Evolutionary conservation across 2,797 vertebrate species (phyloP).

Genomic region (Ibycter americanus): DNA sequence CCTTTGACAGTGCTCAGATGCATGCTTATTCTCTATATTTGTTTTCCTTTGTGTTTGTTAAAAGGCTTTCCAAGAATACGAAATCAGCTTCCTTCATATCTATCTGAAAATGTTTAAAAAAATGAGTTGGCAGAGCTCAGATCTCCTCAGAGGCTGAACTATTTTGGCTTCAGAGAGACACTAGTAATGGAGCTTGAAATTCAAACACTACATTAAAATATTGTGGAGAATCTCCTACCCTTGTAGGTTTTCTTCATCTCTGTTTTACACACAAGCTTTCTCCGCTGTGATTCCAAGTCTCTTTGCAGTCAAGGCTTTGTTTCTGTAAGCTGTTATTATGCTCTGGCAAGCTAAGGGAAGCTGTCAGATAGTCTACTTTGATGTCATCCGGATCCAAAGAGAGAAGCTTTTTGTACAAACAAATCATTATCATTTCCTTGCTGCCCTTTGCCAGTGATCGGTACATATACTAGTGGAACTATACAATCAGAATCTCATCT

Average conservation of each 20-base stretch:
- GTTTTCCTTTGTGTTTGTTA: neutral
- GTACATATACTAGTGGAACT: neutral
- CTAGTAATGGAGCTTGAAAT: neutral
- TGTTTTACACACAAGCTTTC: neutral
- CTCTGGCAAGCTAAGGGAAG: slow-evolving; percentile 11
- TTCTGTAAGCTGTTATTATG: slow-evolving; percentile 15
- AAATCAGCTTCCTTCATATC: neutral
- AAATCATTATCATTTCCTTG: neutral
- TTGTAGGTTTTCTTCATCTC: neutral
- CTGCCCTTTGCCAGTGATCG: neutral
- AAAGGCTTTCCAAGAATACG: neutral
- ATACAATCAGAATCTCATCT: neutral
- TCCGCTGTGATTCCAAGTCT: neutral
- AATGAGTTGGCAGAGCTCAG: neutral
- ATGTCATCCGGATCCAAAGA: slow-evolving; percentile 9
- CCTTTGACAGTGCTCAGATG: neutral
- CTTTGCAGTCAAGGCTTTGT: neutral
- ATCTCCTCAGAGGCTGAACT: neutral
- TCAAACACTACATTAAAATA: neutral
- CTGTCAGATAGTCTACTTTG: slow-evolving; percentile 35
- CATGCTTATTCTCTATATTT: neutral
- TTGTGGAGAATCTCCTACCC: neutral
- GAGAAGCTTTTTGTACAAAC: neutral
- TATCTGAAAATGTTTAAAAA: neutral
- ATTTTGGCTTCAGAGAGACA: neutral